Conservation (phyloP, 2,113 vertebrate species). For the Cyphomyrus plagiostoma region DNA sequence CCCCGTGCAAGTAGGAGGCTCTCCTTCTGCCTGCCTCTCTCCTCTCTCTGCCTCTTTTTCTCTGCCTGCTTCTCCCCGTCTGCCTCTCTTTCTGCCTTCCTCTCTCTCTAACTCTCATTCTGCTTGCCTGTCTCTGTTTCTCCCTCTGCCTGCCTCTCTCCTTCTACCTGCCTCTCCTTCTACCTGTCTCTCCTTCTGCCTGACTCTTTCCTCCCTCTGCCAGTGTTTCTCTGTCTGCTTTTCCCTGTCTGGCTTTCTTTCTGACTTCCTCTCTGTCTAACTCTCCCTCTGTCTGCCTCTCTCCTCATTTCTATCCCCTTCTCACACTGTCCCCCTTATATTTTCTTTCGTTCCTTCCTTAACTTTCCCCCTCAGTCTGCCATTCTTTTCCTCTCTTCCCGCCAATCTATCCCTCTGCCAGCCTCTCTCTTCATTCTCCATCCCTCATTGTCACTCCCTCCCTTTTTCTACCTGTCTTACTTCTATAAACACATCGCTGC, state of each 20-base stretch:
- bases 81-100: neutral
- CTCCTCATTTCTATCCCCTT: neutral
- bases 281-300: slow-evolving; percentile 38
- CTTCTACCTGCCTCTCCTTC: neutral
- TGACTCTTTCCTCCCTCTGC: neutral
- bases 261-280: slow-evolving; percentile 22
- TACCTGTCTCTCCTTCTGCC: slow-evolving; percentile 22
- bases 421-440: neutral
- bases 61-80: slow-evolving; percentile 6
- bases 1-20: slow-evolving; percentile 75
- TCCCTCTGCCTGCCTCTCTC: slow-evolving; percentile 25
- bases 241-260: neutral
- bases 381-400: neutral
- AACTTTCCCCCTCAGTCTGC: slow-evolving; percentile 2
- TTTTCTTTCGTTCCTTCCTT: neutral
- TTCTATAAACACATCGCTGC: neutral
- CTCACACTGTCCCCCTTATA: neutral
- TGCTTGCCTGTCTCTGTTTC: neutral
- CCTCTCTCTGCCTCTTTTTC: neutral
- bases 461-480: slow-evolving; percentile 25
- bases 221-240: no score
- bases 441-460: slow-evolving; percentile 16
- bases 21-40: slow-evolving; percentile 32
- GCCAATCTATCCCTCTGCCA: neutral
- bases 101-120: neutral